A percentile compares a stretch with the other conserved stretches of the same genome.
These are phyloP conservation scores for Coelopa pilipes DNA, from an alignment of 2,888 invertebrate species.

Conservation along the genomic window DNA sequence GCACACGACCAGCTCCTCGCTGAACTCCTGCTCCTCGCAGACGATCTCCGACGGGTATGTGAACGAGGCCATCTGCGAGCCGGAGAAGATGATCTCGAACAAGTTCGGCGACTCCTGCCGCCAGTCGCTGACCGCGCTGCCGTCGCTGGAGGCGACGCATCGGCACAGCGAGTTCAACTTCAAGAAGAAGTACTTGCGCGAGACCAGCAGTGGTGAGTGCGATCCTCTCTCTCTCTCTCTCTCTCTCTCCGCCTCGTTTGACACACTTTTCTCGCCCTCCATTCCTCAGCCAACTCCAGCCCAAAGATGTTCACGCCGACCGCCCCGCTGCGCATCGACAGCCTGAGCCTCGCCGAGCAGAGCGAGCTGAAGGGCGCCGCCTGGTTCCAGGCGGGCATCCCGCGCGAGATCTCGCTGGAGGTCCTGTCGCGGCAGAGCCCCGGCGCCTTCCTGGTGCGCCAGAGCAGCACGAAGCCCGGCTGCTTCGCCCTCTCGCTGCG, in stretches of 20 bases:
- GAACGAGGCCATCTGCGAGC: constrained; percentile 81
- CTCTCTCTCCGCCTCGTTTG: too few relatives aligned
- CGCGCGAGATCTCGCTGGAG: constrained; percentile 92
- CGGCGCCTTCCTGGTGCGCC: constrained; percentile 95
- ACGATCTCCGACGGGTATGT: constrained; percentile 83
- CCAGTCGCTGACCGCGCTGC: constrained; percentile 65
- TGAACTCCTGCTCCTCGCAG: constrained; percentile 76
- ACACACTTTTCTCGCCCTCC: neutral
- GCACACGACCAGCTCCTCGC: constrained; percentile 71
- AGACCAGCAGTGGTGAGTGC: constrained; percentile 66
- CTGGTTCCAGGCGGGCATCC: constrained; percentile 97
- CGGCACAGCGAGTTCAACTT: constrained; percentile 61
- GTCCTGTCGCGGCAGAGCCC: constrained; percentile 89
- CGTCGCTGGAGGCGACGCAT: constrained; percentile 57
- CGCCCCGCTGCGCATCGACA: constrained; percentile 69
- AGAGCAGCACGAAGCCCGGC: constrained; percentile 92
- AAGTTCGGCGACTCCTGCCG: constrained; percentile 67
- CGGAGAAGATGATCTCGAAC: constrained; percentile 68
- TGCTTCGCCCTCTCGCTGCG: constrained; percentile 94
- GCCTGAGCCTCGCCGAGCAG: constrained; percentile 76
- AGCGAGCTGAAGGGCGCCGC: constrained; percentile 88
- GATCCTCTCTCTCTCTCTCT: neutral
- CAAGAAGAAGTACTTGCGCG: constrained; percentile 65
- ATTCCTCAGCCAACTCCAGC: constrained; percentile 65
- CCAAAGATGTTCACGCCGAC: constrained; percentile 68